Evolutionary conservation across 2,113 vertebrate species (phyloP).

Genomic region (Ursus arctos): DNA sequence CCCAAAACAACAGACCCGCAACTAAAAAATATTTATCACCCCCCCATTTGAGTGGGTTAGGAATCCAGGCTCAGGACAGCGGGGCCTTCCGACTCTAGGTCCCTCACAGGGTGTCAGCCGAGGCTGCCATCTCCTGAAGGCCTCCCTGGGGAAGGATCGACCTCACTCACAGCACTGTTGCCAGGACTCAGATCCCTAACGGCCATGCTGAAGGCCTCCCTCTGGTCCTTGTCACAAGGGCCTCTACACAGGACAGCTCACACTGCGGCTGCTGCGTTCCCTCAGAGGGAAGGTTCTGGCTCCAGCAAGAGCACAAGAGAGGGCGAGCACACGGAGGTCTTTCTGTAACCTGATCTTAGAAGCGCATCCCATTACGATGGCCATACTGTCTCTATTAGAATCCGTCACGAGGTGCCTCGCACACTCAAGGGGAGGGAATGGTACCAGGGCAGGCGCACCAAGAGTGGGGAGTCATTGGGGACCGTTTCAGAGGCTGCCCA

Average conservation of each 20-base stretch:
- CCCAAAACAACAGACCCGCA: neutral
- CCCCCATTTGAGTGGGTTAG: fast-evolving
- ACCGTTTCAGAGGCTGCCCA: neutral
- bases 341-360: neutral
- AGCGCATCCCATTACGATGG: fast-evolving
- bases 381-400: neutral
- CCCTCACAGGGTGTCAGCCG: neutral
- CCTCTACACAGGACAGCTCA: neutral
- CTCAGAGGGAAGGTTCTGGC: neutral
- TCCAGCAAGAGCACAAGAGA: neutral
- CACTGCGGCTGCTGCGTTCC: neutral
- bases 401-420: fast-evolving
- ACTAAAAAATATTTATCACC: neutral
- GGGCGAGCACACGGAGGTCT: fast-evolving
- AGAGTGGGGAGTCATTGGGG: neutral
- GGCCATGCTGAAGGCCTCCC: neutral
- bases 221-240: neutral
- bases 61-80: neutral
- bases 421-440: neutral
- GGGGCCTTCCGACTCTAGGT: fast-evolving
- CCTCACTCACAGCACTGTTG: fast-evolving
- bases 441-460: neutral
- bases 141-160: neutral
- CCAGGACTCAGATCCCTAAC: too few species aligned
- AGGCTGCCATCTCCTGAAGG: too few species aligned